These are phyloP conservation scores for Baronia brevicornis DNA, from an alignment of 2,888 invertebrate species.

Conservation along the genomic window DNA sequence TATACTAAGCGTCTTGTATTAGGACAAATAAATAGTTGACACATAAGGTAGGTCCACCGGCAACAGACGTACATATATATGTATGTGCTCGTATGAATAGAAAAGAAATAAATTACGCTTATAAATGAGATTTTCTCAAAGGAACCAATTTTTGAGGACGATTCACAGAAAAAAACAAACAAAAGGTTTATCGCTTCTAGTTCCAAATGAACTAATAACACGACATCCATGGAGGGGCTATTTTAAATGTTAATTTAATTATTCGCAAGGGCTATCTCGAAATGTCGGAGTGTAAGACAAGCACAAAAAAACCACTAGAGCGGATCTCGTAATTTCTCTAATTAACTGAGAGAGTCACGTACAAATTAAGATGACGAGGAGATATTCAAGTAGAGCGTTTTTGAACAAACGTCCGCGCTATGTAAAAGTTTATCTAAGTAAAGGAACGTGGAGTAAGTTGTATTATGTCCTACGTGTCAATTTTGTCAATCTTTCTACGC, in stretches of 20 bases:
- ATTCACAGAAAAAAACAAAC: background rate
- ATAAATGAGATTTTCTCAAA: too few species aligned
- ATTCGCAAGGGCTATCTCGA: constrained; percentile 45
- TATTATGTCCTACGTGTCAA: constrained; percentile 6
- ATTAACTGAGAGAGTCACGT: constrained; percentile 68
- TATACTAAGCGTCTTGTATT: too few species aligned
- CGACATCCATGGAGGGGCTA: constrained; percentile 25
- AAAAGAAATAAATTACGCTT: background rate
- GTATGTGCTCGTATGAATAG: too few species aligned
- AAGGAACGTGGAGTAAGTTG: constrained; percentile 28
- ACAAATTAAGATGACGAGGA: constrained; percentile 67
- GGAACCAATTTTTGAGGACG: constrained; percentile 7
- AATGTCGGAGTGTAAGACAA: constrained; percentile 43
- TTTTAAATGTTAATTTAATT: constrained; percentile 61
- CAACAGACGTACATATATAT: too few species aligned
- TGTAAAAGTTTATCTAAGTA: constrained; percentile 40
- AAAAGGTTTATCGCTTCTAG: too few species aligned
- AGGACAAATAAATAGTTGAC: too few species aligned
- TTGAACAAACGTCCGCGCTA: constrained; percentile 37
- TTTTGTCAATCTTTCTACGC: background rate
- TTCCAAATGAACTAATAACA: constrained; percentile 2
- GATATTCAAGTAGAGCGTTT: constrained; percentile 44
- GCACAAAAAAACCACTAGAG: constrained; percentile 49
- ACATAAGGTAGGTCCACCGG: too few species aligned
- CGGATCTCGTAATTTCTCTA: constrained; percentile 66